Evolutionary conservation across 1,140 invertebrate species (phyloP).

Genomic region (Cheumatopsyche charites): DNA sequence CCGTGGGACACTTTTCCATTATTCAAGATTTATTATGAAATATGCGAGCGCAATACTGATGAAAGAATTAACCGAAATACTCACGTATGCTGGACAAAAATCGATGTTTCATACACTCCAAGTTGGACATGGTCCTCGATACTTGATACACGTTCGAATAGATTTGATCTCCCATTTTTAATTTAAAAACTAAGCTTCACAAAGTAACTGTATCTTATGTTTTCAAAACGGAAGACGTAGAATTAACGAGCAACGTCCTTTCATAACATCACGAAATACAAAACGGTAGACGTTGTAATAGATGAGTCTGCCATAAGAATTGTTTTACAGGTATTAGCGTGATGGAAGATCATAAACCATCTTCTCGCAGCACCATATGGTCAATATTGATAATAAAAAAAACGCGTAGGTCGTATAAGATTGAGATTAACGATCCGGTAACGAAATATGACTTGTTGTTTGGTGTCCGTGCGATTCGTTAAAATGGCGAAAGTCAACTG

Average conservation of each 20-base stretch:
- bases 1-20: no score
- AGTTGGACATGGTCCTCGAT: no score
- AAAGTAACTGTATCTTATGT: background rate
- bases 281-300: background rate
- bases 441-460: conserved; percentile 18
- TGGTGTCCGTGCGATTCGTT: conserved; percentile 12
- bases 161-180: no score
- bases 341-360: background rate
- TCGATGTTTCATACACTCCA: no score
- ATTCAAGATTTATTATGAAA: no score
- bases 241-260: background rate
- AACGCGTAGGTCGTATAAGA: conserved; percentile 23
- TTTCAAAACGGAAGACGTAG: background rate
- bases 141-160: no score
- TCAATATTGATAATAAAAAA: conserved; percentile 2
- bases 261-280: background rate
- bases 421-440: conserved; percentile 22
- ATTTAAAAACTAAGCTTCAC: no score
- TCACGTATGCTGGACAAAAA: no score
- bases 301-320: no score
- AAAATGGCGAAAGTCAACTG: conserved; percentile 1
- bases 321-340: conserved; percentile 27
- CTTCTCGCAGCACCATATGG: conserved; percentile 22
- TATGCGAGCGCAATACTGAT: no score
- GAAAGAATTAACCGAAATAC: background rate